Percentiles rank a stretch among this genome's conserved stretches.
phyloP scores from a whole-genome alignment of 2,113 vertebrate genomes.

The Alexandromys fortis region DNA sequence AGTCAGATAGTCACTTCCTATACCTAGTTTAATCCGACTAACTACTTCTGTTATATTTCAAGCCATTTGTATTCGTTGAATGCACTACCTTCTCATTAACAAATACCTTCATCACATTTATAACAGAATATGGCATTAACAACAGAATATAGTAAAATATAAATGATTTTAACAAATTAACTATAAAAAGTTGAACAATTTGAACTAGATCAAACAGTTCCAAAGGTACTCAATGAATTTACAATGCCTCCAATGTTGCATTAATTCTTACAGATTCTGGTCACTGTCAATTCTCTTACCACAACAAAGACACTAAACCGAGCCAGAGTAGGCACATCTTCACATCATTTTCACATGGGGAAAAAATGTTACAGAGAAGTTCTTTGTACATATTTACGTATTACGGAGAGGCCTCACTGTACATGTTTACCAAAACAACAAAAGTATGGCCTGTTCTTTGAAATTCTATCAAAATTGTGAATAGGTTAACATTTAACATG shows the following conservation, averaged over 20 bases:
- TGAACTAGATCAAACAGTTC: neutral
- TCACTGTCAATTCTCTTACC: neutral
- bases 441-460: neutral
- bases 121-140: neutral
- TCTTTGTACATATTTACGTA: neutral
- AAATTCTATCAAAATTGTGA: conserved; percentile 1
- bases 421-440: conserved; percentile 39
- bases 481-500: neutral
- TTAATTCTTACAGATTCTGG: conserved; percentile 4
- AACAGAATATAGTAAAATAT: conserved; percentile 47
- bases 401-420: neutral
- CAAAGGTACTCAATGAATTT: neutral
- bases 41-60: conserved; percentile 50
- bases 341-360: neutral
- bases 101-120: conserved; percentile 25
- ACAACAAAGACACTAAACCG: neutral
- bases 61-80: conserved; percentile 23
- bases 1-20: conserved; percentile 37
- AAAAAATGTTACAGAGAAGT: neutral
- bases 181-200: conserved; percentile 5
- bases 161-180: conserved; percentile 24
- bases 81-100: conserved; percentile 46
- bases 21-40: conserved; percentile 45
- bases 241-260: neutral
- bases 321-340: neutral